Evolutionary conservation across 1,140 invertebrate species (phyloP), one percentile per base, ranked within the genome.

Genomic region (Drosophila repleta): DNA sequence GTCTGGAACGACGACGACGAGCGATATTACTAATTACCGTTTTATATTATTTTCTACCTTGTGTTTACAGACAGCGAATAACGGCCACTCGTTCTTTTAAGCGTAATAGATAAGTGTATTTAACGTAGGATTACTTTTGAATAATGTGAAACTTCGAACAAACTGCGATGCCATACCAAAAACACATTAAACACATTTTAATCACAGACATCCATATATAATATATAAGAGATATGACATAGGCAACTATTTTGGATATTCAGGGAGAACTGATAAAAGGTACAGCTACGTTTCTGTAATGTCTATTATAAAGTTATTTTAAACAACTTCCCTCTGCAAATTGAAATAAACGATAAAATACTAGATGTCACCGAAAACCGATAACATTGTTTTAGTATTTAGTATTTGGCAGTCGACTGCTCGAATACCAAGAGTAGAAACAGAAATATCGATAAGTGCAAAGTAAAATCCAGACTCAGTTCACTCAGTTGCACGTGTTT

Each of bases 1-100:
- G 92, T 93, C 32, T 93, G 82, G 82, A 67, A 91, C 81, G 77
- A 77, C 79, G 77, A 77, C 10, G 63, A 78, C 20, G 71, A 75
- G 11, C 45, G 24, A 26, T 20, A 46, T 15, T 80, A 82, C 45
- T 82, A 43, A 43, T 7, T 43, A 5, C 35, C 11, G 15, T 20
- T 24, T 0, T 17, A 0, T 57, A 13, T 56, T 3, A 10, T 20
- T 15, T 35, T 10, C 20, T 29, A 20, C 26, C 8, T 39, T 29
- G 24, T 57, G 5, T 43, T 35, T 11, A 35, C 32, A 2, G 32
- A 35, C 32, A 35, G 11, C 32, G 11, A 8, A 35, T 35, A 8
- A 35, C 10, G 39, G n/a, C 55, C 39, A 56, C 20, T 56, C n/a
- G 11, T 49, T 4, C 57, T 63, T 18, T 20, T 21, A 29, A 35